Conservation (phyloP, 1,140 invertebrate species). For the Procambarus clarkii region DNA sequence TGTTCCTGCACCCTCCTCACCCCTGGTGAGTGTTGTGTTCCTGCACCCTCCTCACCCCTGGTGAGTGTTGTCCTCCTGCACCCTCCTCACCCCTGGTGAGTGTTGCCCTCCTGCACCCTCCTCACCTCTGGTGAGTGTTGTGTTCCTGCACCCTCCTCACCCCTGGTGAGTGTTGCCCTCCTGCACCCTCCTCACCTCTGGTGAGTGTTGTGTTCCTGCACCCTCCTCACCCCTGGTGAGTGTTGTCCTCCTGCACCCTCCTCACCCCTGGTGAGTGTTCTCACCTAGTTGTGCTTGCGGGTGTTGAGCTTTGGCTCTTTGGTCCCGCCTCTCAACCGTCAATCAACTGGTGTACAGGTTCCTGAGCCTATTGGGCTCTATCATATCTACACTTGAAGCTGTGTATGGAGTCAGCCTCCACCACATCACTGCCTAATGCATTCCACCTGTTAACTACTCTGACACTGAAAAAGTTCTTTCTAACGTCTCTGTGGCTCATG, state of each 20-base stretch:
- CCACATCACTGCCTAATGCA: too few relatives aligned
- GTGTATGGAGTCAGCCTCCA: too few relatives aligned
- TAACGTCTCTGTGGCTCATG: too few relatives aligned
- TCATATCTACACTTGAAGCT: too few relatives aligned
- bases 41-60: slow-evolving; percentile 63
- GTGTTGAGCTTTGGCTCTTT: too few relatives aligned
- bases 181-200: slow-evolving; percentile 62
- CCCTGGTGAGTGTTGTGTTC: slow-evolving; percentile 57
- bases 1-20: slow-evolving; percentile 62
- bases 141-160: slow-evolving; percentile 62
- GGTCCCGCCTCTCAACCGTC: too few relatives aligned
- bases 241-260: slow-evolving; percentile 57
- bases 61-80: slow-evolving; percentile 61
- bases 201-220: slow-evolving; percentile 63
- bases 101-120: slow-evolving; percentile 57
- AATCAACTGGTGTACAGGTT: too few relatives aligned
- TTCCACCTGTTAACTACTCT: too few relatives aligned
- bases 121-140: slow-evolving; percentile 62
- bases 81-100: slow-evolving; percentile 62
- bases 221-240: slow-evolving; percentile 62
- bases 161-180: slow-evolving; percentile 55
- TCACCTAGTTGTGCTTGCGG: too few relatives aligned
- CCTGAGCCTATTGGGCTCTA: too few relatives aligned
- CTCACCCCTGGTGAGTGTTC: slow-evolving; percentile 53
- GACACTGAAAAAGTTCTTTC: too few relatives aligned